These are phyloP conservation scores for Engraulis encrasicolus DNA, from an alignment of 2,113 vertebrate species.

Conservation along the genomic window DNA sequence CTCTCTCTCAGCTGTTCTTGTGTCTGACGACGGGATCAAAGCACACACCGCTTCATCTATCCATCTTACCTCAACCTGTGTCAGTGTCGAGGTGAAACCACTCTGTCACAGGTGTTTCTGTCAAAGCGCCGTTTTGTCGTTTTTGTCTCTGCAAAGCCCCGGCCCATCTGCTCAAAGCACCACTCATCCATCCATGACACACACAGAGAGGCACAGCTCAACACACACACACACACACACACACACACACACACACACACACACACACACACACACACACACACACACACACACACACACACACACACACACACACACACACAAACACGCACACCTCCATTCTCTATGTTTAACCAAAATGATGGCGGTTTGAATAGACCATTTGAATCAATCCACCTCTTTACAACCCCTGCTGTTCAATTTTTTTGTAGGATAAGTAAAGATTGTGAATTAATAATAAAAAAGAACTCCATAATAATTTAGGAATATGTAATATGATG, in stretches of 20 bases:
- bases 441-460: neutral
- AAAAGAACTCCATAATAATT: neutral
- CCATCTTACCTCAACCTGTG: slow-evolving; percentile 38
- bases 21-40: slow-evolving; percentile 57
- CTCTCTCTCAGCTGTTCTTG: slow-evolving; percentile 49
- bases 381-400: neutral
- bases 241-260: neutral
- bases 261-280: too few species aligned
- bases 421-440: neutral
- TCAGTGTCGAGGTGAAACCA: slow-evolving; percentile 56
- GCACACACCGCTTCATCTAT: slow-evolving; percentile 54
- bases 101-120: slow-evolving; percentile 36
- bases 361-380: neutral
- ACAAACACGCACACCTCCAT: neutral
- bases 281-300: too few species aligned
- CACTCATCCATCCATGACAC: slow-evolving; percentile 48
- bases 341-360: neutral
- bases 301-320: slow-evolving; percentile 13
- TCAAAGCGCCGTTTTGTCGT: slow-evolving; percentile 11
- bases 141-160: slow-evolving; percentile 46
- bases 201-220: neutral
- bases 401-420: neutral
- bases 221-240: neutral
- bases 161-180: slow-evolving; percentile 42
- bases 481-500: slow-evolving; percentile 25